Conservation (phyloP, 2,113 vertebrate species). For the Myotis lucifugus region DNA sequence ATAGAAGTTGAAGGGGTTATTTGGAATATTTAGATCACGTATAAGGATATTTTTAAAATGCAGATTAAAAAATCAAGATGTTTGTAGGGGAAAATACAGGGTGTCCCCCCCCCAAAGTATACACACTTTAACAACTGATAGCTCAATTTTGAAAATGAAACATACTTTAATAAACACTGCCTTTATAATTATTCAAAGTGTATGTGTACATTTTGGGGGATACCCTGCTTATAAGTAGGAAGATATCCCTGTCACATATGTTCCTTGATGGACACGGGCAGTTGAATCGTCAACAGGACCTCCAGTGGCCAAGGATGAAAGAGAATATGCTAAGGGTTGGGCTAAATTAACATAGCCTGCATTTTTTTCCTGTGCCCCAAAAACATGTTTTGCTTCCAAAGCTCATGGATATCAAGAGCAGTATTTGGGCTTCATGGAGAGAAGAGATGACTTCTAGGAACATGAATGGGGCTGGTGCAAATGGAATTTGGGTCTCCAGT, state of each 20-base stretch:
- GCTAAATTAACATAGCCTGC: background rate
- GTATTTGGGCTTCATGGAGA: background rate
- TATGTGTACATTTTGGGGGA: no score
- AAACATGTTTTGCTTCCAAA: background rate
- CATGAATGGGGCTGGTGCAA: background rate
- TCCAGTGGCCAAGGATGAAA: background rate
- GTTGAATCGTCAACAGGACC: background rate
- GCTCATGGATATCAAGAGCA: background rate
- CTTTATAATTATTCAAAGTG: no score
- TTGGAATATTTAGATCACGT: background rate
- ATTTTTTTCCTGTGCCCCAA: background rate
- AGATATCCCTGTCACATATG: background rate
- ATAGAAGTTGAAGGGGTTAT: background rate
- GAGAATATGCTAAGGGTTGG: background rate
- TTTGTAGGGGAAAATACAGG: background rate
- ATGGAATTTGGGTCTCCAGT: background rate
- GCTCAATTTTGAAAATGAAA: no score
- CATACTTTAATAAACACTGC: no score
- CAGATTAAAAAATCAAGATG: background rate
- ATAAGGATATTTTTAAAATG: constrained; percentile 23
- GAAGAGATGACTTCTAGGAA: background rate
- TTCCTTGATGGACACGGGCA: background rate
- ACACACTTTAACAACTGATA: no score
- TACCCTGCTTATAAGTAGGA: background rate
- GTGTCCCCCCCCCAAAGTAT: no score